phyloP scores from a whole-genome alignment of 2,113 vertebrate genomes.

The Paradoxurus hermaphroditus region DNA sequence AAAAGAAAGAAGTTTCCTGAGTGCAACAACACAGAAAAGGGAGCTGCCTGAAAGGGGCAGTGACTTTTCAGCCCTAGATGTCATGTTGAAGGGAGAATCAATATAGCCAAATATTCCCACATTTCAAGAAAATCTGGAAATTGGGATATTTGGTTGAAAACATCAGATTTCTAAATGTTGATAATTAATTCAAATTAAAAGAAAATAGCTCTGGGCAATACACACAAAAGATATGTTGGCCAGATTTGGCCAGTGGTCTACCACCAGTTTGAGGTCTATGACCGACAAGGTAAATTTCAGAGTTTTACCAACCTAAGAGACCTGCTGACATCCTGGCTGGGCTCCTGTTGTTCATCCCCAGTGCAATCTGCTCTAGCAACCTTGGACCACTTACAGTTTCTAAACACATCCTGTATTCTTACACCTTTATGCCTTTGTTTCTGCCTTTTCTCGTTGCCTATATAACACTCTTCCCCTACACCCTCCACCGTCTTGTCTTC shows the following conservation, averaged over 20 bases:
- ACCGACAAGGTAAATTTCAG: not conserved
- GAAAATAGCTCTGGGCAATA: not conserved
- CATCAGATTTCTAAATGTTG: not conserved
- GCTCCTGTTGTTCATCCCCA: not conserved
- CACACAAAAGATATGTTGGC: not conserved
- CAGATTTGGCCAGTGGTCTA: not conserved
- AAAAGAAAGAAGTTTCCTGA: not conserved
- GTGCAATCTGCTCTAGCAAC: not conserved
- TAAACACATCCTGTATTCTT: not conserved
- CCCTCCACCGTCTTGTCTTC: not conserved
- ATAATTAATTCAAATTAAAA: not conserved
- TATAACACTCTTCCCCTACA: not conserved
- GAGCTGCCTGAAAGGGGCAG: not conserved
- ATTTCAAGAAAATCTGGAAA: not conserved
- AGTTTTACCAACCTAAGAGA: not conserved
- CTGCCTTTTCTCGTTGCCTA: not conserved
- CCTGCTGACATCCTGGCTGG: not conserved
- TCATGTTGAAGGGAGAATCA: not conserved
- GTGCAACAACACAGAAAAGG: not conserved
- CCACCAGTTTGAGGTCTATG: not conserved
- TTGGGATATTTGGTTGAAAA: not conserved
- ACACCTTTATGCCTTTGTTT: not conserved
- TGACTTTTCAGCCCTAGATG: not conserved
- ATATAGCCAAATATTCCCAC: not conserved
- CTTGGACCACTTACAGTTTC: not conserved